Evolutionary conservation across 2,888 invertebrate genomes (phyloP), one percentile per base, ranked within the genome.

Genomic region (Portevinia maculata): DNA sequence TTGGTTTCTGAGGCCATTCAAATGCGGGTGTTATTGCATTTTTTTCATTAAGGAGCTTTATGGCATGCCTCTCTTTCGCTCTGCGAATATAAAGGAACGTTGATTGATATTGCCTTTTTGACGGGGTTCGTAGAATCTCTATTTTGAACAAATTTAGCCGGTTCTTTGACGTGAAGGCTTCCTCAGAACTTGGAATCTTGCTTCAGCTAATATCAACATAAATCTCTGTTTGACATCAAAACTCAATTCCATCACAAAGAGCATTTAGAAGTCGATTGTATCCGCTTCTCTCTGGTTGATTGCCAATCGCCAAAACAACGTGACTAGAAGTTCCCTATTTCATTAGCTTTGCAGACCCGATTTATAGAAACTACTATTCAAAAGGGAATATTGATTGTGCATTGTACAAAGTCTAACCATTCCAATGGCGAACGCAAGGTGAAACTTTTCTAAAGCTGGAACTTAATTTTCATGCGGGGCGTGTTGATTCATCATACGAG

Each of bases 311-410:
- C 19, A 34, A 52, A 52, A 32, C 32, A 15, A 17, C 5, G 32
- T 32, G 19, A 17, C 32, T 32, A 3, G 3, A 1, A 32, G 48
- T 28, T 48, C n/a, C 24, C 24, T 24, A 48, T 48, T 48, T 48
- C 48, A 48, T 48, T 48, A 48, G 24, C 24, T 48, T 41, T 41
- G 41, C 41, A 1, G 17, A 15, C n/a, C n/a, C 7, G 17, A 41
- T 17, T 39, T 39, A 15, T 15, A 8, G 15, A 7, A 41, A 41
- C 7, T 8, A 5, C 7, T 6, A 24, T 21, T 46, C n/a, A n/a
- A 1, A 24, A 5, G 6, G 6, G 46, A 21, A 24, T 19, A 7
- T 24, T 24, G 24, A 24, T 24, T 24, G 24, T 24, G 24, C 24
- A 7, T 11, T 19, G 11, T 1, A 21, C 11, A 46, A 46, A 7